Base-by-base conservation (phyloP, 64 coral and sea anemone species). In the Trachythela sp. region DNA sequence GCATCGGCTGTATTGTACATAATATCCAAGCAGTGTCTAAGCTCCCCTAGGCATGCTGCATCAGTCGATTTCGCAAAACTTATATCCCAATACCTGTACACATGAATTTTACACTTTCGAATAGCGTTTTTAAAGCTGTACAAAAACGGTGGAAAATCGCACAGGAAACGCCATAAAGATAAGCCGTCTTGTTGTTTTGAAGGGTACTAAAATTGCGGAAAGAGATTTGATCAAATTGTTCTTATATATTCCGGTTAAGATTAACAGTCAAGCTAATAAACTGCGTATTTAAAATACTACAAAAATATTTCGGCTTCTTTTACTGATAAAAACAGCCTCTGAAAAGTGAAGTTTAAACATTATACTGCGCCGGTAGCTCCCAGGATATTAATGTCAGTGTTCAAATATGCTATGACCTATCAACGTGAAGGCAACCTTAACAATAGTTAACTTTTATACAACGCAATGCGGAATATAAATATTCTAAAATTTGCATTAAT, bases 221-320 rank as follows among this genome's bases (percentile, higher is more conserved):
- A 64, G 56, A 64, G 56, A 64, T 64, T 64, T 64, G 56, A 64
- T 64, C 56, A 64, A 64, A 64, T 64, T n/a, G 56, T 64, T 64
- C 20, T 45, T 64, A 26, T 18, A 64, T 64, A 8, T 64, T 27
- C 56, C 56, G 56, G 4, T 64, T 64, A 27, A 8, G 24, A n/a
- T 64, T 6, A 64, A 20, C 56, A n/a, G 26, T 64, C 26, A 20
- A 64, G 1, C 1, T n/a, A 64, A n/a, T 27, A 8, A 4, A 45
- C 42, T 45, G 42, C 11, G 42, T 11, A 45, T 45, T 45, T 6
- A 45, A 45, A 11, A 45, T n/a, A n/a, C n/a, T n/a, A n/a, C n/a
- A n/a, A n/a, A n/a, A n/a, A n/a, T n/a, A n/a, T n/a, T n/a, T n/a
- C n/a, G n/a, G n/a, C n/a, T n/a, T n/a, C n/a, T n/a, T n/a, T n/a